Evolutionary conservation across 2,113 vertebrate genomes (phyloP).

Genomic region (Erythrolamprus reginae): DNA sequence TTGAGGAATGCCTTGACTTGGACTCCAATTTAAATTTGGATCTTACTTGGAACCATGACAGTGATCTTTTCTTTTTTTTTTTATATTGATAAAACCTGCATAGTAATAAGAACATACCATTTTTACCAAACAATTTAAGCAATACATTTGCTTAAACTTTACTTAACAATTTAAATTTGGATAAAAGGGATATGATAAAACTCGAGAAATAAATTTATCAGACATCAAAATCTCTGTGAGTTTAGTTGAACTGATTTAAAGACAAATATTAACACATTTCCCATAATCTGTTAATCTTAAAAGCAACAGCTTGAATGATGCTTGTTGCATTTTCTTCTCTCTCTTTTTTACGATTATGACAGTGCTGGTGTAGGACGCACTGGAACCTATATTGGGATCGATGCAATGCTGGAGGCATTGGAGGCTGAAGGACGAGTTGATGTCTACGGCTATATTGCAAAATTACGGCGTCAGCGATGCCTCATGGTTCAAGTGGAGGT

Average conservation of each 20-base stretch:
- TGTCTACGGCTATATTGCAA: constrained; percentile 88
- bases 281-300: too few species aligned
- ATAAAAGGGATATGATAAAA: background rate
- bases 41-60: too few species aligned
- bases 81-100: background rate
- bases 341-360: background rate
- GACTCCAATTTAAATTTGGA: too few species aligned
- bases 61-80: too few species aligned
- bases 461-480: constrained; percentile 86
- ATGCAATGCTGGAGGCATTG: constrained; percentile 92
- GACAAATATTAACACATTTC: background rate
- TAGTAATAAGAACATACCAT: background rate
- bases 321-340: background rate
- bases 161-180: background rate
- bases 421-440: constrained; percentile 86
- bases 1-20: too few species aligned
- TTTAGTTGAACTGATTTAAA: constrained; percentile 8
- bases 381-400: constrained; percentile 91
- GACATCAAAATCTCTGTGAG: background rate
- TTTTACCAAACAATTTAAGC: background rate
- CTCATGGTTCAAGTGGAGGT: constrained; percentile 99
- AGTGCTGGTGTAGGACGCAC: constrained; percentile 95
- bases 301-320: background rate
- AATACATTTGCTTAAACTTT: background rate
- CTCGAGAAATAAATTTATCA: background rate